These are phyloP conservation scores for Phylloscopus collybita DNA, from an alignment of 2,797 vertebrate genomes.

Conservation along the genomic window DNA sequence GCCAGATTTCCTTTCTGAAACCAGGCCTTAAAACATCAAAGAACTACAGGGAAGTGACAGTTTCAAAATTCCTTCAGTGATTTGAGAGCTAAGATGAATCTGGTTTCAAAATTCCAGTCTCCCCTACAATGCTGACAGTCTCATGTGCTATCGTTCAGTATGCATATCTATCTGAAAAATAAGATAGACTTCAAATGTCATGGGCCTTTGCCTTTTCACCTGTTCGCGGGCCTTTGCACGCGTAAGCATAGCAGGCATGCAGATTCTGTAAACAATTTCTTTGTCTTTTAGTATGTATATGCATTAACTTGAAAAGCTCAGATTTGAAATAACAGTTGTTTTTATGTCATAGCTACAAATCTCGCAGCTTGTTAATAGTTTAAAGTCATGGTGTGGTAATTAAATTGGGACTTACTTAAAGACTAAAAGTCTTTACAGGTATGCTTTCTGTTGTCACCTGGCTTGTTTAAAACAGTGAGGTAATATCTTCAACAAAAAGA, in stretches of 20 bases:
- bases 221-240: background rate
- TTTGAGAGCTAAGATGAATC: background rate
- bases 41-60: background rate
- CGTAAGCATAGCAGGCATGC: background rate
- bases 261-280: background rate
- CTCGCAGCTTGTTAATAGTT: background rate
- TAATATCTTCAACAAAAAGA: background rate
- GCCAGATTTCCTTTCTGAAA: background rate
- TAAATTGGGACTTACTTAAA: background rate
- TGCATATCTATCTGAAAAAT: background rate
- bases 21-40: background rate
- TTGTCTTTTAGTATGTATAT: background rate
- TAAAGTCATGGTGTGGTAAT: background rate
- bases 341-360: background rate
- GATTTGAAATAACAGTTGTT: background rate
- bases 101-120: background rate
- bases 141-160: background rate
- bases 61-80: background rate
- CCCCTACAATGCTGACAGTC: background rate
- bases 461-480: background rate
- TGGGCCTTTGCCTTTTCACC: background rate
- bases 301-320: background rate
- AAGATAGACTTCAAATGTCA: background rate
- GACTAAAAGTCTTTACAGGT: background rate
- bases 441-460: background rate